phyloP scores from a whole-genome alignment of 1,140 invertebrate genomes.

The Euwallacea similis region DNA sequence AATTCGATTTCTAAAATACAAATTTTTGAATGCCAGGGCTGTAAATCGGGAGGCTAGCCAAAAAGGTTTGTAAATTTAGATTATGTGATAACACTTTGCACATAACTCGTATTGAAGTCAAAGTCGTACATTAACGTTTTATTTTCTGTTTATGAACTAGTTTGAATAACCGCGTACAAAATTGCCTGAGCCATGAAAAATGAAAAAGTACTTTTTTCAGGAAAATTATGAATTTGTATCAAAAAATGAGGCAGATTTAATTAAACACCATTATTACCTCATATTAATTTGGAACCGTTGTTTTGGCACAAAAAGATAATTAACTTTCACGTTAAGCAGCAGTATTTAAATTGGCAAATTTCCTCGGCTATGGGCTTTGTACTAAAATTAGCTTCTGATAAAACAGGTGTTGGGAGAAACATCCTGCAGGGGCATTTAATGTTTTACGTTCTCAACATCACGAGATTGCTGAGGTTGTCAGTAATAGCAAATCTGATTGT shows the following conservation, averaged over 20 bases:
- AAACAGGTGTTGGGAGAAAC: conserved; percentile 18
- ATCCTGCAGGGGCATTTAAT: neutral
- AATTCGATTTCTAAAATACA: neutral
- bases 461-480: neutral
- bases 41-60: conserved; percentile 18
- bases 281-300: neutral
- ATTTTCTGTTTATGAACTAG: too few species aligned
- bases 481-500: too few species aligned
- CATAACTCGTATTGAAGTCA: neutral
- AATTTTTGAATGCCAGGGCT: conserved; percentile 20
- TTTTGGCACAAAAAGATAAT: conserved; percentile 17
- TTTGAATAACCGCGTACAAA: too few species aligned
- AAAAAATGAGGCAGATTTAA: neutral
- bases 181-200: too few species aligned
- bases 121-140: neutral
- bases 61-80: conserved; percentile 7
- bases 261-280: neutral
- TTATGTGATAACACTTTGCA: conserved; percentile 4
- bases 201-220: too few species aligned
- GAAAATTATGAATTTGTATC: neutral
- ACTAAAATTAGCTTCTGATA: conserved; percentile 20
- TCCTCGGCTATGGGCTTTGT: conserved; percentile 1
- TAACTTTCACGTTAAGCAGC: conserved; percentile 12
- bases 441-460: neutral
- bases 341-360: conserved; percentile 8